Percentiles rank a stretch among this genome's conserved stretches.
Evolutionary conservation across 2,888 invertebrate genomes (phyloP).

Genomic region (Podabrus alpinus): DNA sequence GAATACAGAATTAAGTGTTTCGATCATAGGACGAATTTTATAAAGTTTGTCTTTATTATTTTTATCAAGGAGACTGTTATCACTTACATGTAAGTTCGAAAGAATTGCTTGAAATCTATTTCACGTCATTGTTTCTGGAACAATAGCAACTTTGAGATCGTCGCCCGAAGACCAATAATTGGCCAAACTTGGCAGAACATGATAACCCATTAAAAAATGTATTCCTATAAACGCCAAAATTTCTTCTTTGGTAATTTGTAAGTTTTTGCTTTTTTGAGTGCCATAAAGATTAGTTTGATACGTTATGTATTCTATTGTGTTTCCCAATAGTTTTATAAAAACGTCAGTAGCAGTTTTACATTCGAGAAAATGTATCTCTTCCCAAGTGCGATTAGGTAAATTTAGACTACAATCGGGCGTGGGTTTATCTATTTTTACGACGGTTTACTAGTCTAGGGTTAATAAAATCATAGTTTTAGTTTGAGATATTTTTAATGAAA

Average conservation of each 20-base stretch:
- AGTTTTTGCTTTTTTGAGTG: constrained; percentile 3
- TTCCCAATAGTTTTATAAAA: too few relatives aligned
- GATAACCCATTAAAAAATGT: constrained; percentile 38
- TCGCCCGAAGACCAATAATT: constrained; percentile 34
- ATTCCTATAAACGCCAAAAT: constrained; percentile 31
- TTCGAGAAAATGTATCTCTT: too few relatives aligned
- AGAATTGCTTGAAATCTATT: too few relatives aligned
- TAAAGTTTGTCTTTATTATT: constrained; percentile 34
- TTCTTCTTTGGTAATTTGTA: constrained; percentile 19
- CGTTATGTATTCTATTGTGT: neutral
- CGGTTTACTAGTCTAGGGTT: too few relatives aligned
- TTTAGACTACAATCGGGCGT: too few relatives aligned
- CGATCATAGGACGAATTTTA: constrained; percentile 32
- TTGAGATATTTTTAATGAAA: too few relatives aligned
- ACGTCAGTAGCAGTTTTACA: too few relatives aligned
- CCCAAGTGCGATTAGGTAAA: too few relatives aligned
- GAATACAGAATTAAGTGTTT: constrained; percentile 18
- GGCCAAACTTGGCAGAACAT: constrained; percentile 33
- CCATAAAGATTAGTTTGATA: constrained; percentile 6
- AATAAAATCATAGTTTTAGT: too few relatives aligned
- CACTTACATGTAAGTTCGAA: constrained; percentile 36
- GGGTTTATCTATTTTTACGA: too few relatives aligned
- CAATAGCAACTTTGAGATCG: constrained; percentile 30
- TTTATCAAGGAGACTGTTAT: too few relatives aligned
- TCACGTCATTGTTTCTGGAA: constrained; percentile 28